Conservation (phyloP, 2,888 invertebrate species). For the Candidula unifasciata region DNA sequence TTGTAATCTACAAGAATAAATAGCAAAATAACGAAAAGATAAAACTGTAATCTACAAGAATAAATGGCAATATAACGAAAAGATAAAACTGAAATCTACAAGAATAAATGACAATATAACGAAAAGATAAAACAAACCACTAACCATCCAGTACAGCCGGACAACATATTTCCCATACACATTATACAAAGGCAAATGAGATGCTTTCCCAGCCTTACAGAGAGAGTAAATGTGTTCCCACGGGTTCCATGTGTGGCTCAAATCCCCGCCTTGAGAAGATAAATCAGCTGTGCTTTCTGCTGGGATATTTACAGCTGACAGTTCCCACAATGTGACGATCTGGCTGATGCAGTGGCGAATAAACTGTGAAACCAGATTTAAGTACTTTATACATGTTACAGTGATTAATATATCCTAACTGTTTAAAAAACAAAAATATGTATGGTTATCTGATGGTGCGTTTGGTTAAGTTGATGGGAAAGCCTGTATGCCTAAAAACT, state of each 20-base stretch:
- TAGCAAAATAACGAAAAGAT: no score
- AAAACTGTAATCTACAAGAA: no score
- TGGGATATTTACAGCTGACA: slow-evolving; percentile 65
- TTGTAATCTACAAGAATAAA: no score
- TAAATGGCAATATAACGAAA: no score
- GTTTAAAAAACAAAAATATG: not conserved
- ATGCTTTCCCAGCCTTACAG: slow-evolving; percentile 75
- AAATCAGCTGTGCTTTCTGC: slow-evolving; percentile 59
- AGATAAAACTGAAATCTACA: no score
- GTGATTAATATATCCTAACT: not conserved
- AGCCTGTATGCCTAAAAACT: no score
- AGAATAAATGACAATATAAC: not conserved
- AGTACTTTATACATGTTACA: no score
- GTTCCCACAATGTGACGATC: slow-evolving; percentile 76
- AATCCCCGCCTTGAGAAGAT: slow-evolving; percentile 62
- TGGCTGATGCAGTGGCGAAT: slow-evolving; percentile 77
- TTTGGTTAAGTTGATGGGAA: no score
- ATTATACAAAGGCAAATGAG: slow-evolving; percentile 76
- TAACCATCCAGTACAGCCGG: slow-evolving; percentile 78
- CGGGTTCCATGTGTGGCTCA: slow-evolving; percentile 74
- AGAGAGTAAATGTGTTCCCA: slow-evolving; percentile 79
- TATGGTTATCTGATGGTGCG: not conserved
- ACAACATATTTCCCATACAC: slow-evolving; percentile 78
- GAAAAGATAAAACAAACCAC: not conserved
- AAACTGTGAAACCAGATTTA: slow-evolving; percentile 66